These are phyloP conservation scores for Poecilia picta DNA, from an alignment of 2,797 vertebrate species.

Conservation along the genomic window DNA sequence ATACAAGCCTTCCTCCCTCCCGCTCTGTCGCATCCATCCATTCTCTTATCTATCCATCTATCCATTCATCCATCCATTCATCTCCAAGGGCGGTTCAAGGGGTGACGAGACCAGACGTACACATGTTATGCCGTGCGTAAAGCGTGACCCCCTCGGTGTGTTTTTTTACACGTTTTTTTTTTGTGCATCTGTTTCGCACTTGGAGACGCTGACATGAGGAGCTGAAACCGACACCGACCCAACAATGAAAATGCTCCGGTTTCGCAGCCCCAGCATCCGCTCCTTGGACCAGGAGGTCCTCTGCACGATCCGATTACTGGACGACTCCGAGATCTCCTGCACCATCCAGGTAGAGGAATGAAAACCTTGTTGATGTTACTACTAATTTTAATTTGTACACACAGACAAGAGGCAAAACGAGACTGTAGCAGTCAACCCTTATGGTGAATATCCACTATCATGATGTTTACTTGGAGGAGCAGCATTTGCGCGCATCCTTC, in stretches of 20 bases:
- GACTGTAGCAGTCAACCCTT: background rate
- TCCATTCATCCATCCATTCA: conserved; percentile 34
- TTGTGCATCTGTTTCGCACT: conserved; percentile 40
- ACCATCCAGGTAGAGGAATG: conserved; percentile 88
- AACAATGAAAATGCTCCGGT: conserved; percentile 95
- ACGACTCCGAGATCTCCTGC: conserved; percentile 95
- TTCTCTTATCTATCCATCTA: conserved; percentile 48
- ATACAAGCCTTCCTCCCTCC: conserved; percentile 55
- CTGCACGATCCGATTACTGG: conserved; percentile 93
- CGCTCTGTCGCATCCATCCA: conserved; percentile 55
- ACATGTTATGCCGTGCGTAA: conserved; percentile 32
- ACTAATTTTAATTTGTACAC: background rate
- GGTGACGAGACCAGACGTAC: conserved; percentile 33
- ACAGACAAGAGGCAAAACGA: conserved; percentile 2
- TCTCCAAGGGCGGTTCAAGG: conserved; percentile 54
- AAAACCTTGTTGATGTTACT: conserved; percentile 6
- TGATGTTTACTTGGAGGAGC: background rate
- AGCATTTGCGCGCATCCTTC: conserved; percentile 11
- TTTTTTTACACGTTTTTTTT: background rate
- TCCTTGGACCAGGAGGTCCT: conserved; percentile 92
- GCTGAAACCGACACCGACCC: conserved; percentile 78
- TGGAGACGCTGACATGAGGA: conserved; percentile 71
- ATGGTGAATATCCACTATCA: background rate
- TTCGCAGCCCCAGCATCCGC: conserved; percentile 94
- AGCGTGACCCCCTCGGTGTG: conserved; percentile 6